Evolutionary conservation across 1,140 invertebrate genomes (phyloP), one percentile per base, ranked within the genome.

Genomic region (Patella vulgata): DNA sequence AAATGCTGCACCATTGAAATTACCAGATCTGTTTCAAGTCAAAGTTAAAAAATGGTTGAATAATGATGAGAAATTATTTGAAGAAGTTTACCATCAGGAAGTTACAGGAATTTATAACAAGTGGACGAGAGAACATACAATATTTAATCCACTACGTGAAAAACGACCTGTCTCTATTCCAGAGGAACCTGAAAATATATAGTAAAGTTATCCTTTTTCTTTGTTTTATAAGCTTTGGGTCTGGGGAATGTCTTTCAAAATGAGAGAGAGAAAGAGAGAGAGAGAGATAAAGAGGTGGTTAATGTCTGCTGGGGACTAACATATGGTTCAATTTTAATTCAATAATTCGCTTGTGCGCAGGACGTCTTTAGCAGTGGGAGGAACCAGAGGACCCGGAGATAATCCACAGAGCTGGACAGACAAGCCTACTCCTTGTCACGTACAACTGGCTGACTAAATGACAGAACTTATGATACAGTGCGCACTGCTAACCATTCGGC

Each of bases 91-190:
- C 30, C 42, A 73, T 43, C 80, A 82, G 79, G 70, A 65, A 59
- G 42, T 85, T 28, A 70, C 81, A 9, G 70, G 76, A 67, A 68
- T 85, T 8, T 69, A 76, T n/a, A 84, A 82, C 61, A 66, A 73
- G 43, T 79, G 74, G 36, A 84, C 78, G 14, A 58, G 65, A 60
- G 83, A 86, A 66, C 73, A 84, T 50, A 82, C 80, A 39, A 66
- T 84, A 17, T 85, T 75, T 66, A 86, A 86, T 65, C 77, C 82
- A 33, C 60, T 85, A 0, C 70, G 85, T 33, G 74, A 79, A n/a
- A 83, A 81, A 62, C 68, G 85, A 17, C 84, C 85, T 17, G 64
- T 78, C 27, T 42, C 61, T 21, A 68, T 69, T 43, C 75, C 75
- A 17, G 65, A 70, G 21, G 56, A 70, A 33, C 71, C 77, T 30